phyloP scores from a whole-genome alignment of 1,140 invertebrate genomes.

The Drosophila dunni region DNA sequence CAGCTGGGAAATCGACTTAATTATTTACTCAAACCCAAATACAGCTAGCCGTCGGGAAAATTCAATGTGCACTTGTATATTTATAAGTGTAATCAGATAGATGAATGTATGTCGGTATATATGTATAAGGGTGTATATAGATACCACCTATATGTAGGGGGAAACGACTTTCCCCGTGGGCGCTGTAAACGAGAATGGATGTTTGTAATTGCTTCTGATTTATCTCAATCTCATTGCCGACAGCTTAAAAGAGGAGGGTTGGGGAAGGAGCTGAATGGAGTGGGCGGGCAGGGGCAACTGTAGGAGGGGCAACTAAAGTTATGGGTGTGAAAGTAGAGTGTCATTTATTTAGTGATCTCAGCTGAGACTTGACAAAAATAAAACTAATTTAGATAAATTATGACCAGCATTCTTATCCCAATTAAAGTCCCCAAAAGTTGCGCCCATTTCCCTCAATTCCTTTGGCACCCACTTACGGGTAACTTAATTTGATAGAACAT shows the following conservation, averaged over 20 bases:
- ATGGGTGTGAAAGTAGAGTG: conserved; percentile 39
- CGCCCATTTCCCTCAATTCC: neutral
- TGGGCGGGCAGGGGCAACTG: neutral
- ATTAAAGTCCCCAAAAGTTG: conserved; percentile 65
- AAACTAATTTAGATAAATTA: conserved; percentile 77
- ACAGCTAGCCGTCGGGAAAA: conserved; percentile 22
- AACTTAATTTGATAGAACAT: neutral
- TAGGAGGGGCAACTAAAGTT: neutral
- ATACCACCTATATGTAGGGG: conserved; percentile 6
- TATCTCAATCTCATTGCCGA: conserved; percentile 71
- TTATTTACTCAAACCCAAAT: conserved; percentile 53
- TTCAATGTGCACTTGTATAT: conserved; percentile 16
- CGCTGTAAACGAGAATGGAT: conserved; percentile 64
- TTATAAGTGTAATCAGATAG: conserved; percentile 1
- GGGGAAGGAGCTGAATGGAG: neutral
- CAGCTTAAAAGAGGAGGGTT: conserved; percentile 12
- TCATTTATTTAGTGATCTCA: conserved; percentile 71
- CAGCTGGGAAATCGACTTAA: conserved; percentile 65
- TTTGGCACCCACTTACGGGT: neutral
- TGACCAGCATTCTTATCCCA: conserved; percentile 51
- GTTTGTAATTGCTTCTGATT: conserved; percentile 80
- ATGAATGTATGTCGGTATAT: neutral
- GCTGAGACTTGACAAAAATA: conserved; percentile 59
- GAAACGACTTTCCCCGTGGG: conserved; percentile 4
- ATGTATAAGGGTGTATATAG: neutral